These are phyloP conservation scores for Rhyzopertha dominica DNA, from an alignment of 1,140 invertebrate species.

Conservation along the genomic window DNA sequence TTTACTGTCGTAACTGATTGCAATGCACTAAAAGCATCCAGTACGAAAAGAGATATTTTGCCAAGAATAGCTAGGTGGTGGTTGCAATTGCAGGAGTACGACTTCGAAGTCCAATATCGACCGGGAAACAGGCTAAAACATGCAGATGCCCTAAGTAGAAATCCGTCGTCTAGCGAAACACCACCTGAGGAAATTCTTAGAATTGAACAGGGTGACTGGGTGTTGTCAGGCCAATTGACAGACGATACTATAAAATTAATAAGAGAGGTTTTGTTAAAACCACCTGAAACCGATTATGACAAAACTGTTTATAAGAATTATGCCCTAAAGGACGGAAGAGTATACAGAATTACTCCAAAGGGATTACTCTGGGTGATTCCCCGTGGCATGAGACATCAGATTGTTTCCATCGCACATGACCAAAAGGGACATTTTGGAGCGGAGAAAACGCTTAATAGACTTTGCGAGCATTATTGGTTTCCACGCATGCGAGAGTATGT, in stretches of 20 bases:
- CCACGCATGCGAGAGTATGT: conserved; percentile 32
- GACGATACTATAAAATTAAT: conserved; percentile 18
- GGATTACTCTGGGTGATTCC: conserved; percentile 39
- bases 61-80: conserved; percentile 38
- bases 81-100: conserved; percentile 29
- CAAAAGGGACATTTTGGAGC: conserved; percentile 36
- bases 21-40: conserved; percentile 23
- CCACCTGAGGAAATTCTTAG: conserved; percentile 1
- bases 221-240: conserved; percentile 18
- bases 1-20: conserved; percentile 33
- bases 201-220: conserved; percentile 18
- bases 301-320: conserved; percentile 31
- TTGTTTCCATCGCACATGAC: conserved; percentile 36
- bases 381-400: conserved; percentile 27
- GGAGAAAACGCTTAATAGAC: conserved; percentile 33
- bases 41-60: conserved; percentile 26
- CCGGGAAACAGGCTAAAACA: conserved; percentile 32
- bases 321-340: conserved; percentile 24
- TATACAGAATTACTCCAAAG: conserved; percentile 29
- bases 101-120: conserved; percentile 33
- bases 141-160: conserved; percentile 37
- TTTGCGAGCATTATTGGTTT: conserved; percentile 38
- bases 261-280: conserved; percentile 12
- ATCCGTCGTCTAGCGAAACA: conserved; percentile 7
- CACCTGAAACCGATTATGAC: conserved; percentile 18